Base-by-base conservation (phyloP, 2,113 vertebrate genomes). In the Onychostruthus taczanowskii region DNA sequence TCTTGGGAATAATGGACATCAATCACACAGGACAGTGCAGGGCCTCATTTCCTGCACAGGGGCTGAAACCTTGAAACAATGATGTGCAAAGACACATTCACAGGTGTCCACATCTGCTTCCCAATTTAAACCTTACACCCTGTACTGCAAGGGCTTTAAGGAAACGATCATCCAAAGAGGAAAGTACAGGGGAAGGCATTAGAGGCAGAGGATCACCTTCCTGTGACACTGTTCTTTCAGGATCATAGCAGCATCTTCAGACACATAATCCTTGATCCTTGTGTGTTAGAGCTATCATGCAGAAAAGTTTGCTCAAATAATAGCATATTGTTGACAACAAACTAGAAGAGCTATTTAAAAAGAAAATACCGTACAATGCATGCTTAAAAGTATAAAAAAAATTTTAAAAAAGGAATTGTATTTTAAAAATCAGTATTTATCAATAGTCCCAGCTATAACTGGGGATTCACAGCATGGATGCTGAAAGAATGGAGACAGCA, bases 401-500 rank as follows among this genome's bases (percentile, higher is more conserved):
- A 90, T 9, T 37, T 37, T 37, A 83, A 67, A 63, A 79, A 82
- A 68, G 1, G 5, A 89, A 67, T 62, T 61, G 47, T 93, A 75
- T 95, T 96, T 87, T 69, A 58, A 85, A 95, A 94, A 94, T 81
- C 94, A 88, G 89, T 96, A 95, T 97, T 97, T 97, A 97, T 97
- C 95, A 94, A 95, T 94, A 97, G 96, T 52, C 52, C 68, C 15
- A 31, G 93, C 73, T 95, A 43, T 94, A 92, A 49, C 90, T 95
- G 83, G 39, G 46, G 93, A 94, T 92, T 93, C 93, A 96, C 91
- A 93, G 95, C 95, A 92, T 96, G 93, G 92, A 70, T 83, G 94
- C 89, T 91, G 94, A 93, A 96, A 95, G 96, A 96, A 95, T 74
- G 95, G 95, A 97, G 96, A 89, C 92, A 91, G 95, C 95, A 89